Evolutionary conservation across 2,797 vertebrate species (phyloP).

Genomic region (Picus viridis): DNA sequence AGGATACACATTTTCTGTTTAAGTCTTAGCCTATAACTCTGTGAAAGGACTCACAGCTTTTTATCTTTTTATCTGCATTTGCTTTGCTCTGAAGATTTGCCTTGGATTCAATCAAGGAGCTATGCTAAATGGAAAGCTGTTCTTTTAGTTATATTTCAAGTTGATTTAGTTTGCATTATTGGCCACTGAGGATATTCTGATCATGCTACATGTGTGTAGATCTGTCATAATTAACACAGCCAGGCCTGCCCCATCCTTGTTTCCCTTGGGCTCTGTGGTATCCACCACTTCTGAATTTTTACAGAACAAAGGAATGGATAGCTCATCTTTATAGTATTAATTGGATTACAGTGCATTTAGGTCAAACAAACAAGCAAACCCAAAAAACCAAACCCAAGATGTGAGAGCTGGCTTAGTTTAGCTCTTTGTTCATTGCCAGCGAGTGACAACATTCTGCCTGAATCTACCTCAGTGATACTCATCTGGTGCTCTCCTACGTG

Average conservation of each 20-base stretch:
- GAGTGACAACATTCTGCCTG: not conserved
- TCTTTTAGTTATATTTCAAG: not conserved
- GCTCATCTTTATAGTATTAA: not conserved
- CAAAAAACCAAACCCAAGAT: not conserved
- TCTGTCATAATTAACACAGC: not conserved
- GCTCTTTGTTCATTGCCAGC: not conserved
- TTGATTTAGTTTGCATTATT: not conserved
- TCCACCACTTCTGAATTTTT: not conserved
- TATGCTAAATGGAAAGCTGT: not conserved
- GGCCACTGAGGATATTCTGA: not conserved
- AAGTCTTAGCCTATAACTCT: not conserved
- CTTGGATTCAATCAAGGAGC: not conserved
- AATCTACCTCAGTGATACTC: not conserved
- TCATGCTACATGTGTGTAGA: not conserved
- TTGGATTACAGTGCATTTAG: not conserved
- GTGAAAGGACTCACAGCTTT: not conserved
- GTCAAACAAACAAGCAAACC: not conserved
- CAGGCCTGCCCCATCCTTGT: not conserved
- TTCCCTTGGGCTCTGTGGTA: not conserved
- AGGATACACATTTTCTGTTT: not conserved
- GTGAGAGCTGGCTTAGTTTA: not conserved
- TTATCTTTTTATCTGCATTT: not conserved
- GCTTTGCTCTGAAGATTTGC: not conserved
- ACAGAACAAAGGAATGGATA: not conserved
- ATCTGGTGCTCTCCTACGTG: not conserved